phyloP scores from a whole-genome alignment of 2,113 vertebrate species.

The Chloebia gouldiae region DNA sequence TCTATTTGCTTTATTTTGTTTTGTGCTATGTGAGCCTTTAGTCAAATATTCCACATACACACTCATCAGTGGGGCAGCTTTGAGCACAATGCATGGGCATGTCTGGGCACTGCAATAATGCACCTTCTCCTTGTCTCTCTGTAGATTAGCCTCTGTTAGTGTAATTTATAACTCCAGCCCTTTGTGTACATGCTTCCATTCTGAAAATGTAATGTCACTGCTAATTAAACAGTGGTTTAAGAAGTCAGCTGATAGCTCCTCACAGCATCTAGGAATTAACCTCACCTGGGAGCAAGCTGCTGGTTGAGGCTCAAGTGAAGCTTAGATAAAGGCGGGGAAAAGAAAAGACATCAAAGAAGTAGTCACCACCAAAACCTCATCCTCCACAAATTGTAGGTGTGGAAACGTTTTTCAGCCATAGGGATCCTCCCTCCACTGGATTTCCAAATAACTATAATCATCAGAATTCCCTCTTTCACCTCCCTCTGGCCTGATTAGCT shows the following conservation, averaged over 20 bases:
- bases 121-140: background rate
- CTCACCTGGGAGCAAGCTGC: conserved; percentile 58
- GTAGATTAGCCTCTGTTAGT: conserved; percentile 41
- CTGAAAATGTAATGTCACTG: conserved; percentile 40
- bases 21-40: background rate
- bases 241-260: conserved; percentile 40
- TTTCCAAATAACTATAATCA: conserved; percentile 51
- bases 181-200: conserved; percentile 39
- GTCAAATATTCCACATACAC: conserved; percentile 9
- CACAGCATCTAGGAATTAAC: conserved; percentile 42
- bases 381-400: conserved; percentile 64
- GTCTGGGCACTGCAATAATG: conserved; percentile 46
- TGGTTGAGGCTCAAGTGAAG: conserved; percentile 21
- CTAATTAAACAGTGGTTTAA: conserved; percentile 58
- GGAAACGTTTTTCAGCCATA: conserved; percentile 42
- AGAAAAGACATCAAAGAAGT: conserved; percentile 52
- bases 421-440: conserved; percentile 40
- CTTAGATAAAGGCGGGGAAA: conserved; percentile 47
- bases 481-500: conserved; percentile 42
- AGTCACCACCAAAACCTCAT: conserved; percentile 52
- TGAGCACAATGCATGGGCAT: conserved; percentile 28
- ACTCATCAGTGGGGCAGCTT: conserved; percentile 34
- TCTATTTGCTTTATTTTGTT: background rate
- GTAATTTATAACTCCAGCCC: conserved; percentile 36
- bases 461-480: conserved; percentile 55